Conservation (phyloP, 2,888 invertebrate species). For the Drosophila recens region DNA sequence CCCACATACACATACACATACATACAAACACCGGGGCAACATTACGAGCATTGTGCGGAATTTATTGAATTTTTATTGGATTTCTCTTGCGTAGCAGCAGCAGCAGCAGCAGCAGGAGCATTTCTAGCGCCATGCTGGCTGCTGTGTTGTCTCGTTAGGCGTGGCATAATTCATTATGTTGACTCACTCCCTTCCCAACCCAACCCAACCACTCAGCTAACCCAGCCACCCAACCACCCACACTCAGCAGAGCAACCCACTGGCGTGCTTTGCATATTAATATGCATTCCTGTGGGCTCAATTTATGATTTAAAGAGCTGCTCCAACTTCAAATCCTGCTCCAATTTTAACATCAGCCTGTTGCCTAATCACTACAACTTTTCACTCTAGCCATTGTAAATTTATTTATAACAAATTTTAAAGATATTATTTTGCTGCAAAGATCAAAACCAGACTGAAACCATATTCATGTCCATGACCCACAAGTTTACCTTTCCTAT, state of each 20-base stretch:
- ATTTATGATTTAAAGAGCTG: slow-evolving; percentile 73
- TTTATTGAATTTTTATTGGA: slow-evolving; percentile 82
- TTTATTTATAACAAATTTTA: slow-evolving; percentile 14
- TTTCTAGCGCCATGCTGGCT: slow-evolving; percentile 64
- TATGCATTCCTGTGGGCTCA: slow-evolving; percentile 73
- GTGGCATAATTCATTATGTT: slow-evolving; percentile 81
- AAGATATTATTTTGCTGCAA: slow-evolving; percentile 57
- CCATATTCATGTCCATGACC: slow-evolving; percentile 26
- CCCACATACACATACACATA: slow-evolving; percentile 11
- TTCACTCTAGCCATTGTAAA: not conserved
- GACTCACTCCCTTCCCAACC: slow-evolving; percentile 47
- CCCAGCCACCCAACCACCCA: not conserved
- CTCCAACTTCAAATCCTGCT: not conserved
- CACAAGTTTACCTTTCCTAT: slow-evolving; percentile 27
- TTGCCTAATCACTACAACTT: slow-evolving; percentile 55
- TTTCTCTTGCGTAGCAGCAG: slow-evolving; percentile 59
- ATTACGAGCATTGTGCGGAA: slow-evolving; percentile 74
- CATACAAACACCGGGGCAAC: slow-evolving; percentile 38
- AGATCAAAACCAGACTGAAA: slow-evolving; percentile 57
- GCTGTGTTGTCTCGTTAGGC: slow-evolving; percentile 73
- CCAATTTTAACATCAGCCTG: slow-evolving; percentile 35
- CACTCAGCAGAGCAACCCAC: slow-evolving; percentile 7
- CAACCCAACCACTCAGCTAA: not conserved
- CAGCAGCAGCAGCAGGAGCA: slow-evolving; percentile 26
- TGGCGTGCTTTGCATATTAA: slow-evolving; percentile 79